phyloP scores from a whole-genome alignment of 1,140 invertebrate species.

The Temnothorax longispinosus region DNA sequence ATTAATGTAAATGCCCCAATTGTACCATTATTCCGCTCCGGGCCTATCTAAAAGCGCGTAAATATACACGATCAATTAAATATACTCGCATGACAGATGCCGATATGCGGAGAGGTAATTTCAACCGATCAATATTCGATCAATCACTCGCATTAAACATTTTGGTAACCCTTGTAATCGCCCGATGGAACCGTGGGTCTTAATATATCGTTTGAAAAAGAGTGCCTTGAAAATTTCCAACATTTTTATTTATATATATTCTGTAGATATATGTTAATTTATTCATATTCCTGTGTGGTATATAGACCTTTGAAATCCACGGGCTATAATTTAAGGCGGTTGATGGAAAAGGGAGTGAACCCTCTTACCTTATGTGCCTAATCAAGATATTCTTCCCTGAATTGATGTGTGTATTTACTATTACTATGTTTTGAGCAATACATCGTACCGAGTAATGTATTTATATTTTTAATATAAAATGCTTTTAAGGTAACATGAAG shows the following conservation, averaged over 20 bases:
- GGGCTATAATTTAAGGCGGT: background rate
- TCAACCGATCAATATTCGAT: slow-evolving; percentile 24
- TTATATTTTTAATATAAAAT: background rate
- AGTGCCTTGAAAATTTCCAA: background rate
- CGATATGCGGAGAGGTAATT: slow-evolving; percentile 10
- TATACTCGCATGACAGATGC: slow-evolving; percentile 12
- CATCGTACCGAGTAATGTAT: background rate
- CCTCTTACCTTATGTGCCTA: background rate
- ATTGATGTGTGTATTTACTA: background rate
- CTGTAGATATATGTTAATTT: slow-evolving; percentile 6
- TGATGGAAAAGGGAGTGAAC: background rate
- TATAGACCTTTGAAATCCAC: background rate
- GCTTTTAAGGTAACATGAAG: background rate
- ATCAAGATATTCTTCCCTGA: background rate
- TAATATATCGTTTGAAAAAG: background rate
- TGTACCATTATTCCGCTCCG: slow-evolving; percentile 86
- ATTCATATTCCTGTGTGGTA: slow-evolving; percentile 11
- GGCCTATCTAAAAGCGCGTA: slow-evolving; percentile 80
- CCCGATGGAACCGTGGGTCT: too few species aligned
- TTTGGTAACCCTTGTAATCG: background rate
- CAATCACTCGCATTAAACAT: slow-evolving; percentile 7
- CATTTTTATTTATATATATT: slow-evolving; percentile 28
- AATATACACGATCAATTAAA: slow-evolving; percentile 22
- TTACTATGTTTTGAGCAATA: background rate
- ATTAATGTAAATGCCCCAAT: slow-evolving; percentile 87